phyloP scores from a whole-genome alignment of 2,888 invertebrate species.

The Cacoxenus indagator region DNA sequence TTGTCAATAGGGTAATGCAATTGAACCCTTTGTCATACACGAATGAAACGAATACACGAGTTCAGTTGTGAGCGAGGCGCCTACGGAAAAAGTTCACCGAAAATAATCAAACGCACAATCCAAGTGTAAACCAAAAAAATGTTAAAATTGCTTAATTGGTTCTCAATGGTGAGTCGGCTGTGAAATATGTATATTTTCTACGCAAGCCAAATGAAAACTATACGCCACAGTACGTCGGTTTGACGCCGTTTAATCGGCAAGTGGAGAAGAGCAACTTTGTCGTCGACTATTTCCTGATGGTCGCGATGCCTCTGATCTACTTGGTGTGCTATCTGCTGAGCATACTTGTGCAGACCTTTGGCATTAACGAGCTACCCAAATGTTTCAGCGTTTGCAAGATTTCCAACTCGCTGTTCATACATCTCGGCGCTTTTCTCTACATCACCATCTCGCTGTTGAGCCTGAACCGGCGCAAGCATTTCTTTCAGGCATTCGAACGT shows the following conservation, averaged over 20 bases:
- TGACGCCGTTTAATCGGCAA: slow-evolving; percentile 63
- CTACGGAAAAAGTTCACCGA: slow-evolving; percentile 24
- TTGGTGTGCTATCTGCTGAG: slow-evolving; percentile 53
- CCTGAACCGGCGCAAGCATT: slow-evolving; percentile 61
- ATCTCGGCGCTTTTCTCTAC: slow-evolving; percentile 65
- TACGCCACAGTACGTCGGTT: slow-evolving; percentile 55
- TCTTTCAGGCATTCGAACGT: slow-evolving; percentile 59
- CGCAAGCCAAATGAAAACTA: neutral
- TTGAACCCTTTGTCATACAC: slow-evolving; percentile 35
- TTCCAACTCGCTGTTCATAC: slow-evolving; percentile 58
- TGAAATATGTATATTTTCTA: neutral
- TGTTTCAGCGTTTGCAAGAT: slow-evolving; percentile 64
- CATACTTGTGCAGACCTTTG: slow-evolving; percentile 37
- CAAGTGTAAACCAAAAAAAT: slow-evolving; percentile 29
- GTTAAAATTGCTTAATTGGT: slow-evolving; percentile 55
- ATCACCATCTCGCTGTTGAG: slow-evolving; percentile 50
- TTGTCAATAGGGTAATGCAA: slow-evolving; percentile 40
- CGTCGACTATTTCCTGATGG: slow-evolving; percentile 61
- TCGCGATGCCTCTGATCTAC: slow-evolving; percentile 57
- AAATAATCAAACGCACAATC: neutral
- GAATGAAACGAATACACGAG: neutral
- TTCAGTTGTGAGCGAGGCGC: slow-evolving; percentile 36
- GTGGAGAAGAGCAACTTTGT: slow-evolving; percentile 39
- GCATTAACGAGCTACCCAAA: slow-evolving; percentile 38
- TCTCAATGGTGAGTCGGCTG: slow-evolving; percentile 46